Percentiles rank a stretch among this genome's conserved stretches.
phyloP scores from a whole-genome alignment of 2,888 invertebrate species.

The Dichetophora obliterata region DNA sequence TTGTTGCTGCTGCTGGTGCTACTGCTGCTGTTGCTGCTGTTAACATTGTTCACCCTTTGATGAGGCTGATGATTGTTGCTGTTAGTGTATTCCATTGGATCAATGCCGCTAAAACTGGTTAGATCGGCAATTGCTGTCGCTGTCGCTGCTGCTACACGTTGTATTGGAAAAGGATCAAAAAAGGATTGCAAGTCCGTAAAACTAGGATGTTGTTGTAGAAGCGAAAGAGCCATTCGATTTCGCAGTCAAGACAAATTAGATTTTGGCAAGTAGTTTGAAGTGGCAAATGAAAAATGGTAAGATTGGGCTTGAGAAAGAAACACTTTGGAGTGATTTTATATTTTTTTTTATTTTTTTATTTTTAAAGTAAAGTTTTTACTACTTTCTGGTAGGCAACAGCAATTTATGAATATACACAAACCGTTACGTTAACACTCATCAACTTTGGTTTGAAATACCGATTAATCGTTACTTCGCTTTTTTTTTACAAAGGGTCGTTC shows the following conservation, averaged over 20 bases:
- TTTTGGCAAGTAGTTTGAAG: neutral
- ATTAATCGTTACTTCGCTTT: slow-evolving; percentile 11
- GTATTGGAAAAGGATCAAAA: slow-evolving; percentile 60
- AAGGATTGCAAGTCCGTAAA: slow-evolving; percentile 67
- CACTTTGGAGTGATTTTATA: neutral
- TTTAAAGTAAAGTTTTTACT: neutral
- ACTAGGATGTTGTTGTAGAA: slow-evolving; percentile 60
- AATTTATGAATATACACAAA: no score
- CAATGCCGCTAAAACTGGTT: slow-evolving; percentile 56
- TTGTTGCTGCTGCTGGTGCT: slow-evolving; percentile 43
- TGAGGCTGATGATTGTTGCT: slow-evolving; percentile 50
- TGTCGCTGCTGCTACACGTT: slow-evolving; percentile 51
- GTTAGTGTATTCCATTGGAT: slow-evolving; percentile 67
- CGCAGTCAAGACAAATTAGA: neutral
- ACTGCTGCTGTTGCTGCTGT: slow-evolving; percentile 41
- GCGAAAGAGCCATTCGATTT: slow-evolving; percentile 69
- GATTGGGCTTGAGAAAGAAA: neutral
- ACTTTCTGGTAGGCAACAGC: no score
- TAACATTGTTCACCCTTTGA: slow-evolving; percentile 49
- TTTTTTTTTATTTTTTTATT: neutral
- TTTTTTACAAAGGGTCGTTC: neutral
- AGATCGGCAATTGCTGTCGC: slow-evolving; percentile 52
- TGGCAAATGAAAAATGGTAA: neutral
- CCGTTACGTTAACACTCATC: neutral
- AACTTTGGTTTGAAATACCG: no score